Conservation (phyloP, 2,797 vertebrate genomes). For the Chrosomus eos region DNA sequence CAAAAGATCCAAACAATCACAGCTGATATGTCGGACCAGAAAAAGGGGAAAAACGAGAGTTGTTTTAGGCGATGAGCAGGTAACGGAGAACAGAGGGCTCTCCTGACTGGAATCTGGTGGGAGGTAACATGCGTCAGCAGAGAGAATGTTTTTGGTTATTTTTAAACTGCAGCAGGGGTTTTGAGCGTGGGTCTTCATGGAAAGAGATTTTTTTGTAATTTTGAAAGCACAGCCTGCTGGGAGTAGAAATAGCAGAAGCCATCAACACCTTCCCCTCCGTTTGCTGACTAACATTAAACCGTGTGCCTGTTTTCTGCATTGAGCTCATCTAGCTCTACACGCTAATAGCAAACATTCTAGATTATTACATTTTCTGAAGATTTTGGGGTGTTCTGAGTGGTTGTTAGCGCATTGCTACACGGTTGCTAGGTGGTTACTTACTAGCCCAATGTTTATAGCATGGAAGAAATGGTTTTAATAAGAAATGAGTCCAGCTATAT, state of each 20-base stretch:
- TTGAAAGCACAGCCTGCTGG: slow-evolving; percentile 24
- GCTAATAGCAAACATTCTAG: background rate
- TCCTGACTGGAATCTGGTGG: slow-evolving; percentile 20
- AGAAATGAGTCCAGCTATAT: too few relatives aligned
- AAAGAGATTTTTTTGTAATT: slow-evolving; percentile 24
- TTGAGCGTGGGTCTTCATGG: background rate
- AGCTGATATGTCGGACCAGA: background rate
- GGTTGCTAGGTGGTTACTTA: background rate
- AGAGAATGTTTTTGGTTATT: slow-evolving; percentile 42
- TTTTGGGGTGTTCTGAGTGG: background rate
- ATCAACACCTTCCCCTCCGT: slow-evolving; percentile 45
- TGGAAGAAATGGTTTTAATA: too few relatives aligned
- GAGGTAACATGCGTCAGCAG: slow-evolving; percentile 17
- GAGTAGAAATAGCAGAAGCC: slow-evolving; percentile 39
- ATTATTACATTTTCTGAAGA: background rate
- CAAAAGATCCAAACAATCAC: slow-evolving; percentile 17
- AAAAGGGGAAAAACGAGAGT: background rate
- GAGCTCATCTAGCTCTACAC: background rate
- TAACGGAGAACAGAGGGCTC: slow-evolving; percentile 1
- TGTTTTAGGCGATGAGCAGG: slow-evolving; percentile 21
- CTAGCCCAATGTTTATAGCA: too few relatives aligned
- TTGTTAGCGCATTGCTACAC: background rate
- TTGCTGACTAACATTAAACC: slow-evolving; percentile 20
- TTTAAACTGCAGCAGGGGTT: slow-evolving; percentile 25
- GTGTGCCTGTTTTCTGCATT: background rate